phyloP scores from a whole-genome alignment of 2,888 invertebrate genomes.

The Acrocera orbiculus region DNA sequence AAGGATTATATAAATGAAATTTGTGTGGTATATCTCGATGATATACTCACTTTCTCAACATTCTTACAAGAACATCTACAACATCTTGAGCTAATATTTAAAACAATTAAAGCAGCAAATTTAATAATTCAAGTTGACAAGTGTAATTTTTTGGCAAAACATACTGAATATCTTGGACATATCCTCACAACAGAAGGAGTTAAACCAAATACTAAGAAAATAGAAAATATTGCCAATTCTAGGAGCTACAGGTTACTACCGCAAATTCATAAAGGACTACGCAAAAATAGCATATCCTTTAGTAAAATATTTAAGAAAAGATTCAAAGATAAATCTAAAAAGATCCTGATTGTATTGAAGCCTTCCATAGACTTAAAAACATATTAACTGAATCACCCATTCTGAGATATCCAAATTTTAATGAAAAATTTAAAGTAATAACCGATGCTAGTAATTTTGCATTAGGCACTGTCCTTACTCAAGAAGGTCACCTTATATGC shows the following conservation, averaged over 20 bases:
- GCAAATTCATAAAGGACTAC: slow-evolving; percentile 14
- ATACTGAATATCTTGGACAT: slow-evolving; percentile 12
- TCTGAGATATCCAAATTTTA: slow-evolving; percentile 8
- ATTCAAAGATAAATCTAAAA: slow-evolving; percentile 5
- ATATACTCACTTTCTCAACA: slow-evolving; percentile 6
- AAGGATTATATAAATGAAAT: slow-evolving; percentile 13
- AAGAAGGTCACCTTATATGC: slow-evolving; percentile 2
- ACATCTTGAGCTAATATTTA: slow-evolving; percentile 13
- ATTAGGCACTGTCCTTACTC: background rate
- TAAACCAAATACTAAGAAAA: slow-evolving; percentile 15
- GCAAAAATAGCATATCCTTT: slow-evolving; percentile 10
- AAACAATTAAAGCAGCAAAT: slow-evolving; percentile 2
- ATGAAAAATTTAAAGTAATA: slow-evolving; percentile 5
- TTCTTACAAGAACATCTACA: slow-evolving; percentile 16
- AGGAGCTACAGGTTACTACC: slow-evolving; percentile 14
- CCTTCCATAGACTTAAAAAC: slow-evolving; percentile 5
- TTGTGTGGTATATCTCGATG: slow-evolving; percentile 9
- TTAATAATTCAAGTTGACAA: slow-evolving; percentile 6
- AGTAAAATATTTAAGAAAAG: slow-evolving; percentile 8
- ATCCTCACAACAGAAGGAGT: slow-evolving; percentile 15
- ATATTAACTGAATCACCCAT: slow-evolving; percentile 2
- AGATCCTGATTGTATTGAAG: slow-evolving; percentile 7
- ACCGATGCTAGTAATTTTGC: slow-evolving; percentile 5
- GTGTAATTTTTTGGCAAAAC: slow-evolving; percentile 15
- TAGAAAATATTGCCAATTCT: slow-evolving; percentile 12